Conservation (phyloP, 2,113 vertebrate genomes). For the Python bivittatus region DNA sequence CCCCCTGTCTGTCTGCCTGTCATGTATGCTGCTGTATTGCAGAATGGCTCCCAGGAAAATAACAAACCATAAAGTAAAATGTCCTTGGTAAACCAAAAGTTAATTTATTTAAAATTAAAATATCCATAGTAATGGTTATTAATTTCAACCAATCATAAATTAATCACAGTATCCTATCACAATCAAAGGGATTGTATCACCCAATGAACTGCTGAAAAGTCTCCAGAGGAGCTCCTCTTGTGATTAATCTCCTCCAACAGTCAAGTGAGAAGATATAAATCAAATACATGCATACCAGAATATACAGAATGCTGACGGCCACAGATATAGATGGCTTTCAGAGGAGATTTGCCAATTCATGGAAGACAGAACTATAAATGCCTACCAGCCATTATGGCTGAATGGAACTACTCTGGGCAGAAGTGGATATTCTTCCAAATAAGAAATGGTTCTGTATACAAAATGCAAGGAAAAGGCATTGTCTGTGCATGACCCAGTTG, state of each 20-base stretch:
- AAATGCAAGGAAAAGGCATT: not conserved
- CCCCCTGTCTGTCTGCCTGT: not conserved
- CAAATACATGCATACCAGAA: not conserved
- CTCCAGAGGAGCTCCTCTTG: not conserved
- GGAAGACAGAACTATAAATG: not conserved
- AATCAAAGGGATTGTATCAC: not conserved
- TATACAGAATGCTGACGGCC: not conserved
- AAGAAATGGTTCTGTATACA: not conserved
- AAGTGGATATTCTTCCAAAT: not conserved
- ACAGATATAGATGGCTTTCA: not conserved
- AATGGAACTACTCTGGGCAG: not conserved
- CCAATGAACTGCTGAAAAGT: not conserved
- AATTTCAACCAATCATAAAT: not conserved
- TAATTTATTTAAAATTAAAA: not conserved
- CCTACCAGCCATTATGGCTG: not conserved
- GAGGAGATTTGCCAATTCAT: not conserved
- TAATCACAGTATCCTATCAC: not conserved
- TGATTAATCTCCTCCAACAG: not conserved
- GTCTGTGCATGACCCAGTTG: not conserved
- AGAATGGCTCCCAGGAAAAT: not conserved
- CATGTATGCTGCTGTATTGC: not conserved
- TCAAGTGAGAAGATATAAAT: not conserved
- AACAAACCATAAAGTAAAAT: not conserved
- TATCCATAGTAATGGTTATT: not conserved
- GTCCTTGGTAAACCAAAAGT: not conserved